Conservation (phyloP, 1,140 invertebrate genomes). For the Uloborus diversus region DNA sequence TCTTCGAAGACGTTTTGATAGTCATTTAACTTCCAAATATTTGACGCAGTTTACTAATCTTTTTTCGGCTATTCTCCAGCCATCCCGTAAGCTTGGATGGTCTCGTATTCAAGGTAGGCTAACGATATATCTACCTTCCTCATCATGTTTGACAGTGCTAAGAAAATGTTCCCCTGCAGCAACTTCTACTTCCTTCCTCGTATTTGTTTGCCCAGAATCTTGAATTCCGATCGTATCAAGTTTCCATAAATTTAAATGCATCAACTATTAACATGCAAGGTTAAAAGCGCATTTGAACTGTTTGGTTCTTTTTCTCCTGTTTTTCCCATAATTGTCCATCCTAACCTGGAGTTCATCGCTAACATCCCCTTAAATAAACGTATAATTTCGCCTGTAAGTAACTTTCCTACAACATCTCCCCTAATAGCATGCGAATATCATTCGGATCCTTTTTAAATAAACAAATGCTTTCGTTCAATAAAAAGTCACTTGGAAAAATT, state of each 20-base stretch:
- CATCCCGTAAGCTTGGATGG: neutral
- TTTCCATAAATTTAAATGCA: neutral
- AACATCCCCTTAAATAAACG: neutral
- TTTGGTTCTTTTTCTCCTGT: neutral
- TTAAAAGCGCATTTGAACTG: neutral
- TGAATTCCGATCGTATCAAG: too few species aligned
- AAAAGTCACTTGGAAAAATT: too few species aligned
- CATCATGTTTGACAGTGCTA: neutral
- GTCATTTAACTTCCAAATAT: neutral
- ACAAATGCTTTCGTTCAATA: too few species aligned
- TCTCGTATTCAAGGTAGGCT: neutral
- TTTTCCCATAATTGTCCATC: neutral
- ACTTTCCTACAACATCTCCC: constrained; percentile 1
- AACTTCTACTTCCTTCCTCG: neutral
- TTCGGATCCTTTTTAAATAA: too few species aligned
- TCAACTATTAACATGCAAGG: neutral
- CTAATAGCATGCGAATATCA: too few species aligned
- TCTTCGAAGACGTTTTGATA: too few species aligned
- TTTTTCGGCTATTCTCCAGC: neutral
- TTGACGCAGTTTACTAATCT: neutral
- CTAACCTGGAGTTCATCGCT: neutral
- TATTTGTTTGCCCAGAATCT: too few species aligned
- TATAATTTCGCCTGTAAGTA: neutral
- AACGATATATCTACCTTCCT: neutral
- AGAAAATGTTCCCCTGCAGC: neutral